These are phyloP conservation scores for Holothuria scabra DNA, from an alignment of 53 echinoderm and acorn worm species.

Conservation along the genomic window DNA sequence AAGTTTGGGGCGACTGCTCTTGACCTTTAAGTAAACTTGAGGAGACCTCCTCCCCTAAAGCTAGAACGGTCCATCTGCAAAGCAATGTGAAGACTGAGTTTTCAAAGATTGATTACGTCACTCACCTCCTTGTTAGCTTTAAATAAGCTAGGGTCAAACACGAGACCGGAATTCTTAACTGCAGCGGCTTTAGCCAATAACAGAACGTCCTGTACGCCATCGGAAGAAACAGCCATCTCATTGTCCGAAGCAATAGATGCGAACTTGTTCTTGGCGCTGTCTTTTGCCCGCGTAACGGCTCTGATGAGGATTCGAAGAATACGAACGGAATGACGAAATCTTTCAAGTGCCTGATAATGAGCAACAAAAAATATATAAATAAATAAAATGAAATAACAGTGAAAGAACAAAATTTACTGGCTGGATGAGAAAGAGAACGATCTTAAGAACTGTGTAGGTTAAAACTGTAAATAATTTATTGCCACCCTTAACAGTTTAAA, in stretches of 20 bases:
- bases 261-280: slow-evolving; percentile 19
- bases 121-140: slow-evolving; percentile 83
- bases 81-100: too few relatives aligned
- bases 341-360: slow-evolving; percentile 56
- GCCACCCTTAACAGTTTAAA: too few relatives aligned
- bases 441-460: too few relatives aligned
- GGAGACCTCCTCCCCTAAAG: too few relatives aligned
- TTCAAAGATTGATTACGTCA: neutral
- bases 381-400: too few relatives aligned
- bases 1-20: too few relatives aligned
- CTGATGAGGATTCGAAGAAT: slow-evolving; percentile 60
- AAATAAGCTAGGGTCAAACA: slow-evolving; percentile 79
- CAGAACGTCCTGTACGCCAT: slow-evolving; percentile 4
- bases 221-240: slow-evolving; percentile 30
- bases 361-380: neutral
- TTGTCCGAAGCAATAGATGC: slow-evolving; percentile 2
- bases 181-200: slow-evolving; percentile 8
- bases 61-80: too few relatives aligned
- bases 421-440: neutral
- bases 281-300: slow-evolving; percentile 59
- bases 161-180: slow-evolving; percentile 45
- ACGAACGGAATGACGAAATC: slow-evolving; percentile 68
- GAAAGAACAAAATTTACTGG: neutral
- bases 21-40: too few relatives aligned
- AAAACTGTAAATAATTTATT: too few relatives aligned